Percentiles rank a stretch among this genome's conserved stretches.
Evolutionary conservation across 2,888 invertebrate species (phyloP).

Genomic region (Leucoma salicis): DNA sequence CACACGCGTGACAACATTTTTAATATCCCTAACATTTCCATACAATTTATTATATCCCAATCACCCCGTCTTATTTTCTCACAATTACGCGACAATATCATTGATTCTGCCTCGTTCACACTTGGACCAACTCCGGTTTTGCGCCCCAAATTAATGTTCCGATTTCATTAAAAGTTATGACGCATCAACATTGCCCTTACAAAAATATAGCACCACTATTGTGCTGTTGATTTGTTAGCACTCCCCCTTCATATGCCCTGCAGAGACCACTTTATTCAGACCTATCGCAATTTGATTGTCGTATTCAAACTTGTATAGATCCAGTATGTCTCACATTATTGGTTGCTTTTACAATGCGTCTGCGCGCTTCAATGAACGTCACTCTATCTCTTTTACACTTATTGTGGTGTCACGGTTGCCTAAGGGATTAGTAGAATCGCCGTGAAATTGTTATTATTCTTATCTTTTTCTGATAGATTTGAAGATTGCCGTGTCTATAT

Average conservation of each 20-base stretch:
- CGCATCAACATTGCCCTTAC: conserved; percentile 61
- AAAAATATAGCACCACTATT: conserved; percentile 50
- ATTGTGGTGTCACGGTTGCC: conserved; percentile 59
- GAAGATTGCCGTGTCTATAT: conserved; percentile 40
- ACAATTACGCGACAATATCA: not conserved
- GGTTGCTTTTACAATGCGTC: conserved; percentile 52
- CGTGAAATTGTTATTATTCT: conserved; percentile 50
- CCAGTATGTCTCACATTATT: conserved; percentile 33
- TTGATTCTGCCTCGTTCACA: conserved; percentile 45
- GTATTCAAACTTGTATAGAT: conserved; percentile 16
- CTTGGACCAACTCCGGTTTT: conserved; percentile 46
- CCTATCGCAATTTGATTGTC: conserved; percentile 28
- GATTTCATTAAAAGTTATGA: conserved; percentile 79
- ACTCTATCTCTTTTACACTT: conserved; percentile 53
- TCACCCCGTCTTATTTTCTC: conserved; percentile 47
- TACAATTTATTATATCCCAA: conserved; percentile 52
- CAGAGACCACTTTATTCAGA: conserved; percentile 47
- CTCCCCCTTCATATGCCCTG: conserved; percentile 61
- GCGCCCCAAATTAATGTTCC: conserved; percentile 62
- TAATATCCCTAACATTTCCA: conserved; percentile 38
- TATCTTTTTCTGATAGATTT: conserved; percentile 37
- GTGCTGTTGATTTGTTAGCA: conserved; percentile 66
- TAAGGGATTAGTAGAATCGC: conserved; percentile 63
- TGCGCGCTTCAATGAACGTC: conserved; percentile 65
- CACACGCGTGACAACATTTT: conserved; percentile 60